Evolutionary conservation across 2,888 invertebrate species (phyloP).

Genomic region (Fissipunctia ypsillon): DNA sequence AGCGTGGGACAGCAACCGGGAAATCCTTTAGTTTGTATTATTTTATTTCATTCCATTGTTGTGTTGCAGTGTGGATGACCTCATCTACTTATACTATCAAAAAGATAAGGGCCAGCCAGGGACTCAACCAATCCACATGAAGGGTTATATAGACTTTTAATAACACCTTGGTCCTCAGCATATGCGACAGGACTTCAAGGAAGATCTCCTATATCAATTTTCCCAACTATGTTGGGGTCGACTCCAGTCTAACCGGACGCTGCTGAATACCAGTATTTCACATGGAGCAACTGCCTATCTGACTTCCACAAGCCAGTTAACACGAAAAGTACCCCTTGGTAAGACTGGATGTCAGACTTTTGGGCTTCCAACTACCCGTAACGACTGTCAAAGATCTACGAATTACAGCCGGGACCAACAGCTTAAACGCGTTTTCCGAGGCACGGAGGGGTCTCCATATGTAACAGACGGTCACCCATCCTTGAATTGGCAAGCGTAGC

Average conservation of each 20-base stretch:
- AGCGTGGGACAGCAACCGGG: slow-evolving; percentile 41
- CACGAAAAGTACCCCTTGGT: no score
- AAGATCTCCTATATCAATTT: neutral
- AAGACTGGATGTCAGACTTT: neutral
- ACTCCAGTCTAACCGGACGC: neutral
- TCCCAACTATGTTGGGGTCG: neutral
- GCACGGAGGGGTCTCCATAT: neutral
- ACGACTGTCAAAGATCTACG: neutral
- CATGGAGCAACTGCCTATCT: neutral
- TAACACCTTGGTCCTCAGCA: neutral
- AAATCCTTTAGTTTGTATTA: slow-evolving; percentile 51
- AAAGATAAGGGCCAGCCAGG: neutral
- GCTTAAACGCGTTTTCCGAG: neutral
- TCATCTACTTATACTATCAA: neutral
- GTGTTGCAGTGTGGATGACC: slow-evolving; percentile 23
- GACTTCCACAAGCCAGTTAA: neutral
- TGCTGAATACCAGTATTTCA: neutral
- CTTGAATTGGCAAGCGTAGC: neutral
- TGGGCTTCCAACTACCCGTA: neutral
- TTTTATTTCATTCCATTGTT: slow-evolving; percentile 41
- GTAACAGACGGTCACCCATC: neutral
- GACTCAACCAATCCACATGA: neutral
- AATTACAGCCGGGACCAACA: neutral
- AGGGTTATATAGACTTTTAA: neutral
- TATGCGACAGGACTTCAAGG: neutral